Percentiles rank a stretch among this genome's conserved stretches.
Conservation (phyloP, 2,113 vertebrate genomes). For the Vimba vimba region DNA sequence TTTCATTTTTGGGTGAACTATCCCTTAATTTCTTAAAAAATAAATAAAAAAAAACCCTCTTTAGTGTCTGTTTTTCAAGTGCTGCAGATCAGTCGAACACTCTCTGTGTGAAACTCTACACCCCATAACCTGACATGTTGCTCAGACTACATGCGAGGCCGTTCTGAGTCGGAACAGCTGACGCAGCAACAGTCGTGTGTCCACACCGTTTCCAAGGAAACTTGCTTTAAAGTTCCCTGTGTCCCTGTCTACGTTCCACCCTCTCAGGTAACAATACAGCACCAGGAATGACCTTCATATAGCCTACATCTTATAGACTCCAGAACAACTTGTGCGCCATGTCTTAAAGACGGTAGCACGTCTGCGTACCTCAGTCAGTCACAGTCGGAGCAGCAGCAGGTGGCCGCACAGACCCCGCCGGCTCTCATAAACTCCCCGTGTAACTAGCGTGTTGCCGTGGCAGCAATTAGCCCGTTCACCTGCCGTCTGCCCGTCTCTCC, state of each 20-base stretch:
- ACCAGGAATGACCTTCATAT: not conserved
- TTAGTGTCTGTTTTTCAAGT: not conserved
- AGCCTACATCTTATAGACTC: not conserved
- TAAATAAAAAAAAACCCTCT: not conserved
- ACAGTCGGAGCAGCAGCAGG: conserved; percentile 5
- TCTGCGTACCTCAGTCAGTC: not conserved
- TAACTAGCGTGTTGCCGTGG: conserved; percentile 41
- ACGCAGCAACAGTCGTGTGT: conserved; percentile 19
- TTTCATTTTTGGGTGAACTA: too few species aligned
- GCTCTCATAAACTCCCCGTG: conserved; percentile 24
- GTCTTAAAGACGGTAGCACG: not conserved
- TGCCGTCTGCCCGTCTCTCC: conserved; percentile 24
- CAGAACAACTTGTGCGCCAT: not conserved
- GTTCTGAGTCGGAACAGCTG: not conserved
- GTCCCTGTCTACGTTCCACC: not conserved
- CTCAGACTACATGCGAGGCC: not conserved
- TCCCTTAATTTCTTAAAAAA: not conserved
- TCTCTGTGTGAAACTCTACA: not conserved
- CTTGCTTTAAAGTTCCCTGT: conserved; percentile 16
- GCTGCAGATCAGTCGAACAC: not conserved
- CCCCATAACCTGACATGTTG: not conserved
- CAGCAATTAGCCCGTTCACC: conserved; percentile 44
- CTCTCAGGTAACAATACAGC: not conserved
- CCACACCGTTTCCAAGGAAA: conserved; percentile 41
- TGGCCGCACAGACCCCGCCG: conserved; percentile 6